phyloP scores from a whole-genome alignment of 1,140 invertebrate species.

The Hylyphantes graminicola region DNA sequence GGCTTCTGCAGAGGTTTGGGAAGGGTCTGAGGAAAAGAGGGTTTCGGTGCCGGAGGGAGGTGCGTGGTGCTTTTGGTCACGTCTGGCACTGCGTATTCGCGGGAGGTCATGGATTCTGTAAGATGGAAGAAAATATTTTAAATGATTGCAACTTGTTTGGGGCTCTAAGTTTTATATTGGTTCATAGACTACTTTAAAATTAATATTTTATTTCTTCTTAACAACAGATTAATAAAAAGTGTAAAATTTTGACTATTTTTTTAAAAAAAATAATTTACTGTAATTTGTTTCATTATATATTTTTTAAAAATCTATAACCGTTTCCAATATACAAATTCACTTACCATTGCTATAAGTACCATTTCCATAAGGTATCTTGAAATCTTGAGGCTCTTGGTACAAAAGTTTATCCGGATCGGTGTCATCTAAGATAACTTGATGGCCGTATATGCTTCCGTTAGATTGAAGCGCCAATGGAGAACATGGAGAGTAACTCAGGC shows the following conservation, averaged over 20 bases:
- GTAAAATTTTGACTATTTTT: not conserved
- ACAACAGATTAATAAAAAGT: not conserved
- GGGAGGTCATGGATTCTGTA: constrained; percentile 71
- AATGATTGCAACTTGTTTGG: not conserved
- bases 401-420: constrained; percentile 65
- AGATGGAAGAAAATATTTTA: constrained; percentile 63
- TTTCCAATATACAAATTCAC: not conserved
- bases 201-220: not conserved
- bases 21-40: constrained; percentile 71
- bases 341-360: constrained; percentile 67
- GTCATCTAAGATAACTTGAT: constrained; percentile 71
- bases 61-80: constrained; percentile 55
- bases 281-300: not conserved
- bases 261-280: not conserved
- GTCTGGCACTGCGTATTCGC: constrained; percentile 72
- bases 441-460: constrained; percentile 72
- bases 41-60: constrained; percentile 63
- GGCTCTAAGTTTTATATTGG: not conserved
- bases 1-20: constrained; percentile 77
- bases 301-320: not conserved
- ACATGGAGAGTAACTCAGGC: constrained; percentile 66
- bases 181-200: not conserved
- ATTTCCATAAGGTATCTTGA: constrained; percentile 64
- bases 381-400: constrained; percentile 67
- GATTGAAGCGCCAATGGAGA: constrained; percentile 68